Conservation (phyloP, 2,797 vertebrate species). For the Coregonus sp. region DNA sequence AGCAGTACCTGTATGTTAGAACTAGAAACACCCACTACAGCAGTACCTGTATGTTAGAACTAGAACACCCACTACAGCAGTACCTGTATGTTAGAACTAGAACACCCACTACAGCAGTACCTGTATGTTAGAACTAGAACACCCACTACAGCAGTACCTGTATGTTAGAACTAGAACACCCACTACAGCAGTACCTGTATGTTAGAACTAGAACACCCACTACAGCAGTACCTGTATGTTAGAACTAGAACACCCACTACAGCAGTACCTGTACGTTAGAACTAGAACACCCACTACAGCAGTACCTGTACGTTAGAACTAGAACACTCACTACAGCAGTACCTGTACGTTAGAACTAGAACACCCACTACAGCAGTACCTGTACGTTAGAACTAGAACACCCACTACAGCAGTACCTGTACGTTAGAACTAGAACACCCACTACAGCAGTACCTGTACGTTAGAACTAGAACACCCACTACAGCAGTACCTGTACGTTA, state of each 20-base stretch:
- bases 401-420: constrained; percentile 76
- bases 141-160: constrained; percentile 76
- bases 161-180: constrained; percentile 92
- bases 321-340: constrained; percentile 60
- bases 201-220: constrained; percentile 84
- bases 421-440: constrained; percentile 91
- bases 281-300: constrained; percentile 64
- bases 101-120: constrained; percentile 72
- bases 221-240: constrained; percentile 88
- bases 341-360: constrained; percentile 99
- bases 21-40: constrained; percentile 66
- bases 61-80: constrained; percentile 61
- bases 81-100: constrained; percentile 98
- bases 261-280: constrained; percentile 91
- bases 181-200: constrained; percentile 83
- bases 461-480: constrained; percentile 84
- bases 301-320: constrained; percentile 95
- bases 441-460: constrained; percentile 83
- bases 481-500: constrained; percentile 88
- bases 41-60: constrained; percentile 94
- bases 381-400: constrained; percentile 98
- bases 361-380: constrained; percentile 75
- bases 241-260: constrained; percentile 73
- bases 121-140: constrained; percentile 99
- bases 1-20: constrained; percentile 91